Evolutionary conservation across 2,797 vertebrate genomes (phyloP).

Genomic region (Eleutherodactylus coqui): DNA sequence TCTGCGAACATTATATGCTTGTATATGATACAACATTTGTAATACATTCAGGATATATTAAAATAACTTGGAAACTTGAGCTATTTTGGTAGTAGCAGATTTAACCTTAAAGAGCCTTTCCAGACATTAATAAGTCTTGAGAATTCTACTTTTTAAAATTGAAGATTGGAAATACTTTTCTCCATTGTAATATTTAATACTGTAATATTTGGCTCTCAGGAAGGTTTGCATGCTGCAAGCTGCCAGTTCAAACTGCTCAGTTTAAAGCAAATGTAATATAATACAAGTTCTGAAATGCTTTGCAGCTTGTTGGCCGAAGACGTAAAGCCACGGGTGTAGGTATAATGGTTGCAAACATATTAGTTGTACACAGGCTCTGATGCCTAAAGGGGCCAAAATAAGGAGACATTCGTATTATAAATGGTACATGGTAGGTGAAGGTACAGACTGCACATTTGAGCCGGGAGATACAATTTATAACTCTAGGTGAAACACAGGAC

Average conservation of each 20-base stretch:
- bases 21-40: background rate
- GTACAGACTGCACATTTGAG: too few species aligned
- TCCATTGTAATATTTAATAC: background rate
- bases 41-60: conserved; percentile 19
- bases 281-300: background rate
- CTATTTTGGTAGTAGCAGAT: conserved; percentile 16
- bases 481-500: too few species aligned
- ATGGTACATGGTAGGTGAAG: too few species aligned
- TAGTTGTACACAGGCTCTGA: background rate
- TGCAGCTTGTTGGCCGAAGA: background rate
- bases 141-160: background rate
- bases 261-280: background rate
- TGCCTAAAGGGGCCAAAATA: too few species aligned
- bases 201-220: background rate
- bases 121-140: conserved; percentile 1
- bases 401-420: too few species aligned
- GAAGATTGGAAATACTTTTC: background rate
- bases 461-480: too few species aligned
- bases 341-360: background rate
- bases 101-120: conserved; percentile 9
- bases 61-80: conserved; percentile 5
- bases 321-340: background rate
- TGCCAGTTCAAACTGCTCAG: background rate
- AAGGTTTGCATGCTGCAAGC: background rate
- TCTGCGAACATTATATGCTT: background rate